Evolutionary conservation across 1,140 invertebrate species (phyloP).

Genomic region (Chelonus insularis): DNA sequence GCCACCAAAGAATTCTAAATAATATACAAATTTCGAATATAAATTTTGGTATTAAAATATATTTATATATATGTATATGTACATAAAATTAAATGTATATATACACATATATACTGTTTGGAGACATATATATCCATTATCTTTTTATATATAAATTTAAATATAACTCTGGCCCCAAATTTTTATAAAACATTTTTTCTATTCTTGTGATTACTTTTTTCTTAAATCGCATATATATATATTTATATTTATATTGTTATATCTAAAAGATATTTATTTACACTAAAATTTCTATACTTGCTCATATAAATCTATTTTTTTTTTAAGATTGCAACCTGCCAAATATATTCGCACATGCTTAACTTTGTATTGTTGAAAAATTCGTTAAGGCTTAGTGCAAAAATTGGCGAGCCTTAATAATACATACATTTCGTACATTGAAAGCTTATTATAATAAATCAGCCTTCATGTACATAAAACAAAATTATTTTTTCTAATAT

Average conservation of each 20-base stretch:
- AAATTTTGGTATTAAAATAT: conserved; percentile 61
- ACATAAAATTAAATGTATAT: not conserved
- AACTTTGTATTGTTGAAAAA: not conserved
- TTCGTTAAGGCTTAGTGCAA: conserved; percentile 2
- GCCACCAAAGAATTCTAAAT: conserved; percentile 52
- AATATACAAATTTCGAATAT: conserved; percentile 59
- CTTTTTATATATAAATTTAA: conserved; percentile 46
- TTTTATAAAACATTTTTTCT: conserved; percentile 42
- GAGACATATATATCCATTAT: conserved; percentile 32
- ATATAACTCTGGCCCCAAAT: conserved; percentile 57
- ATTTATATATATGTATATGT: conserved; percentile 37
- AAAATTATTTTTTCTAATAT: conserved; percentile 25
- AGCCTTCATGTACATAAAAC: conserved; percentile 16
- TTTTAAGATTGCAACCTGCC: conserved; percentile 33
- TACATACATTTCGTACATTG: conserved; percentile 2
- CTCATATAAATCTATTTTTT: conserved; percentile 44
- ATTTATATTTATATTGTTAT: no score
- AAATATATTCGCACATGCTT: conserved; percentile 13
- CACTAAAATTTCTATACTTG: conserved; percentile 36
- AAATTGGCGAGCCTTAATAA: not conserved
- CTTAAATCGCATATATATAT: conserved; percentile 21
- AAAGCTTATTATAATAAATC: conserved; percentile 3
- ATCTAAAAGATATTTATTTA: no score
- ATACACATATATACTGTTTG: conserved; percentile 13
- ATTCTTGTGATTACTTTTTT: conserved; percentile 23